Base-by-base conservation (phyloP, 2,888 invertebrate genomes). In the Antitype chi region DNA sequence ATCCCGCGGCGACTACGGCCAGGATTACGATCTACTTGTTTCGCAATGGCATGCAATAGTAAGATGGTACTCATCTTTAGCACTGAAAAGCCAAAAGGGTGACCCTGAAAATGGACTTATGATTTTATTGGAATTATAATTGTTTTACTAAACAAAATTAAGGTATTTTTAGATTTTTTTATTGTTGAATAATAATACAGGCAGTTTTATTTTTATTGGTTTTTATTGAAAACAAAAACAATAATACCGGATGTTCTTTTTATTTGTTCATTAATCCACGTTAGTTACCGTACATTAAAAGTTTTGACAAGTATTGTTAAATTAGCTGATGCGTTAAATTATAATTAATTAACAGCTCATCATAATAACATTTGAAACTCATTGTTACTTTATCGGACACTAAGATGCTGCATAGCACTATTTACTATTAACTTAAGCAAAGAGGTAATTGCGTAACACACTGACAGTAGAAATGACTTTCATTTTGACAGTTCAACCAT, bases 241-340 rank as follows among this genome's bases (percentile, higher is more conserved):
- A 25, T 20, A 13, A 32, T 23, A 49, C 63, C 38, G 52, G 25
- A 47, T 32, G n/a, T 49, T 55, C 2, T 69, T 68, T 74, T 71
- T 25, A 47, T 3, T 59, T 23, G 5, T 69, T 71, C 68, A 74
- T 84, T 69, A 67, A 77, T 74, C 72, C 32, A 32, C 23, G 49
- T 70, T 81, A 73, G 75, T 79, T 47, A 74, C 28, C 25, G 17
- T 57, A 66, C 38, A 69, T 76, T 70, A 76, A 74, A 67, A 79
- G 70, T 79, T 68, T 78, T 66, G 88, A 87, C 87, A 86, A 76
- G 71, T 70, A 81, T 85, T 88, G 81, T 87, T 84, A 75, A 81
- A 81, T 70, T 73, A 75, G 49, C 74, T 76, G 85, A 84, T 77
- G 82, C 72, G 81, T 78, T 75, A 77, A 87, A 87, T 80, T 62